Percentiles rank a stretch among this genome's conserved stretches.
Evolutionary conservation across 2,888 invertebrate genomes (phyloP).

Genomic region (Temnothorax unifasciatus): DNA sequence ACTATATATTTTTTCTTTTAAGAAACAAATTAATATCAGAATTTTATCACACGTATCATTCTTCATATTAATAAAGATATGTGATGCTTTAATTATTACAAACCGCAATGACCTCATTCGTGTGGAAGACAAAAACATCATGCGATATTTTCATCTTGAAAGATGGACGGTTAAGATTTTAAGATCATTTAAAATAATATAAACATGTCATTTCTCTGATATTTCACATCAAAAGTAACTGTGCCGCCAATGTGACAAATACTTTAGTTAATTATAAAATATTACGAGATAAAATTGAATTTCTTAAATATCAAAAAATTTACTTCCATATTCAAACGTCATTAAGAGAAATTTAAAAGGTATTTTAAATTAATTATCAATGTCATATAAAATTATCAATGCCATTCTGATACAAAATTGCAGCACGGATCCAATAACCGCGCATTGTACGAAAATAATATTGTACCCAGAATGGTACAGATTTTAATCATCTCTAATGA

Average conservation of each 20-base stretch:
- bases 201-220: neutral
- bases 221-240: neutral
- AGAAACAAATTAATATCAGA: neutral
- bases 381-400: neutral
- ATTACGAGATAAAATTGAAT: constrained; percentile 66
- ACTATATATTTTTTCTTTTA: neutral
- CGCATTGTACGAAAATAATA: neutral
- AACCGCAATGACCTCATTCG: neutral
- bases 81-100: neutral
- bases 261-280: constrained; percentile 8
- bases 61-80: neutral
- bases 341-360: constrained; percentile 5
- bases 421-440: neutral
- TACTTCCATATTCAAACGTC: constrained; percentile 36
- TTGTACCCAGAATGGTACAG: neutral
- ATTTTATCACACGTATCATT: neutral
- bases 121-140: neutral
- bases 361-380: constrained; percentile 3
- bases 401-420: neutral
- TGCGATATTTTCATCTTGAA: neutral
- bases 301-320: constrained; percentile 27
- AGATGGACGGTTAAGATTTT: no score
- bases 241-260: neutral
- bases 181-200: neutral
- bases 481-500: constrained; percentile 3